Evolutionary conservation across 2,113 vertebrate species (phyloP).

Genomic region (Struthio camelus): DNA sequence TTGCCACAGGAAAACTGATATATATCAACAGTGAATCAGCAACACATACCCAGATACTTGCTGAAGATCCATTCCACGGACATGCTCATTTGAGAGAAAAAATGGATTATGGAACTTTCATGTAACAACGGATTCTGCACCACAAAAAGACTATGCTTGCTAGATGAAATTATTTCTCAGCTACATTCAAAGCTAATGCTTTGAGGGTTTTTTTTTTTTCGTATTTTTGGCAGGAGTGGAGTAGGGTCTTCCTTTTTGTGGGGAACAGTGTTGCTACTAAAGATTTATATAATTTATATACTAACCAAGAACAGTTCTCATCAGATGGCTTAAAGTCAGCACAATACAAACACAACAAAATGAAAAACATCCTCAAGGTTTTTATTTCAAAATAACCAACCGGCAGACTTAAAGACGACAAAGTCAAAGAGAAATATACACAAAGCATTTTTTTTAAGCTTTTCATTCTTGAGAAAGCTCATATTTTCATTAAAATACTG

Average conservation of each 20-base stretch:
- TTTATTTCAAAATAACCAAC: neutral
- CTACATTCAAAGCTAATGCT: neutral
- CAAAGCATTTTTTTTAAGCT: neutral
- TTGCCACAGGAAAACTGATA: neutral
- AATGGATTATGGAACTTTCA: neutral
- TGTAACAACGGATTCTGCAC: neutral
- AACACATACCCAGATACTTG: neutral
- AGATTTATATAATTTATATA: neutral
- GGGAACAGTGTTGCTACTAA: neutral
- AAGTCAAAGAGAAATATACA: fast-evolving
- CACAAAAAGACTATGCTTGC: neutral
- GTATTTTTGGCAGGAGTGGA: neutral
- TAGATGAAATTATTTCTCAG: neutral
- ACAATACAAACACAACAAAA: neutral
- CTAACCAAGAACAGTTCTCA: neutral
- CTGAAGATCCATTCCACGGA: neutral
- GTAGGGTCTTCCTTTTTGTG: neutral
- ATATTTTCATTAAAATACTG: neutral
- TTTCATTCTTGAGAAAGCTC: neutral
- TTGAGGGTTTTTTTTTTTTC: too few relatives aligned
- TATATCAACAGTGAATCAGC: neutral
- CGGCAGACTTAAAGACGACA: neutral
- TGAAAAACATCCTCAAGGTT: too few relatives aligned
- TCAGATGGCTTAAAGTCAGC: neutral
- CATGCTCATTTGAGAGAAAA: neutral